phyloP scores from a whole-genome alignment of 2,888 invertebrate genomes.

The Drosophila testacea region DNA sequence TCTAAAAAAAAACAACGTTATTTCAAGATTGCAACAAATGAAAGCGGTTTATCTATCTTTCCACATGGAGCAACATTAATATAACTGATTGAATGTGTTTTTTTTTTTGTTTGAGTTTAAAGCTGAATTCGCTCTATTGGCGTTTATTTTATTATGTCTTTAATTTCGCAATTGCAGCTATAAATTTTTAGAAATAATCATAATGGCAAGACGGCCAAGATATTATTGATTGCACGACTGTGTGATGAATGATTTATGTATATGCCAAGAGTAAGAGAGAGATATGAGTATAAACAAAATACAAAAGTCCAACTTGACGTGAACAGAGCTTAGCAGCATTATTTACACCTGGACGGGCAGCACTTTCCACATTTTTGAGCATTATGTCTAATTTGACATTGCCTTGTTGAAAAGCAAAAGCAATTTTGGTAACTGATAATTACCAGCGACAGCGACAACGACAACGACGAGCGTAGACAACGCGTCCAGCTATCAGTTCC shows the following conservation, averaged over 20 bases:
- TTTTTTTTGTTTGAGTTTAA: conserved; percentile 1
- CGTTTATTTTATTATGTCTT: conserved; percentile 14
- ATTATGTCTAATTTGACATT: conserved; percentile 54
- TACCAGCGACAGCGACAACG: conserved; percentile 43
- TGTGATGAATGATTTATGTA: conserved; percentile 46
- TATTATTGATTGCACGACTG: conserved; percentile 29
- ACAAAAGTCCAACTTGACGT: conserved; percentile 39
- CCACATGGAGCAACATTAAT: conserved; percentile 1
- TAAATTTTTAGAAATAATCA: conserved; percentile 18
- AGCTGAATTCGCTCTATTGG: conserved; percentile 2
- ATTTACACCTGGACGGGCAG: conserved; percentile 49
- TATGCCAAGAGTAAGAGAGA: conserved; percentile 20
- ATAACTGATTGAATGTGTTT: conserved; percentile 8
- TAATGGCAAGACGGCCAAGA: conserved; percentile 25
- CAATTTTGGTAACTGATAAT: conserved; percentile 74
- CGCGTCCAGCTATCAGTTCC: conserved; percentile 52
- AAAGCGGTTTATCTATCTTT: conserved; percentile 3
- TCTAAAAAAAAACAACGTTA: background rate
- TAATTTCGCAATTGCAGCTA: conserved; percentile 30
- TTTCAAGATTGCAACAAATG: conserved; percentile 2
- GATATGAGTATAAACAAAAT: conserved; percentile 29
- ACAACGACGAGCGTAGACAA: conserved; percentile 39
- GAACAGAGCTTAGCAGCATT: conserved; percentile 40
- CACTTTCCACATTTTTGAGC: conserved; percentile 50
- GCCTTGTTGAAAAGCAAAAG: conserved; percentile 64